Evolutionary conservation across 2,113 vertebrate species (phyloP).

Genomic region (Cephalopterus ornatus): DNA sequence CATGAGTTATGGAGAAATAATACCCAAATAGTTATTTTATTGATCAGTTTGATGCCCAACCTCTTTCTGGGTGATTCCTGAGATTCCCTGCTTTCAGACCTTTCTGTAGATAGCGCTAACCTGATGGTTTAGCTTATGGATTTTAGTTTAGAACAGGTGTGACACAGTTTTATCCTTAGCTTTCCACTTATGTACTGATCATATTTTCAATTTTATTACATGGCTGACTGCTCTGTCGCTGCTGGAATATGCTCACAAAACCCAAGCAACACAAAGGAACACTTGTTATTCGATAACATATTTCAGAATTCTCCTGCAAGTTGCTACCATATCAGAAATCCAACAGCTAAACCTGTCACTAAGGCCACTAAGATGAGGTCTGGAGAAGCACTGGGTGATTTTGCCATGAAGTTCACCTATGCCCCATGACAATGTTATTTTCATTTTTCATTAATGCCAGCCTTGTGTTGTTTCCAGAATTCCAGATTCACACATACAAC

Average conservation of each 20-base stretch:
- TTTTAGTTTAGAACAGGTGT: neutral
- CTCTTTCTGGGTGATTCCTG: neutral
- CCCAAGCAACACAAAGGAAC: neutral
- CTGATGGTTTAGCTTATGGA: neutral
- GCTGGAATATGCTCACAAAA: neutral
- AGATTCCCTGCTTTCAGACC: neutral
- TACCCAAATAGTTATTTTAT: neutral
- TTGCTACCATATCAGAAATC: neutral
- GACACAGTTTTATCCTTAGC: neutral
- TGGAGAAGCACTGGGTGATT: neutral
- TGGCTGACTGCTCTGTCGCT: neutral
- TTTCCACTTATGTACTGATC: neutral
- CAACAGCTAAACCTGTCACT: neutral
- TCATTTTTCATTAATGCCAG: neutral
- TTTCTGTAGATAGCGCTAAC: neutral
- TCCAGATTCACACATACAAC: accelerated
- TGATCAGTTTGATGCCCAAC: neutral
- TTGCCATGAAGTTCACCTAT: neutral
- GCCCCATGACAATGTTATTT: neutral
- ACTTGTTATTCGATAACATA: neutral
- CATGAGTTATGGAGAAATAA: neutral
- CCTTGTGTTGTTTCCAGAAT: neutral
- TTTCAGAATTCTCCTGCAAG: neutral
- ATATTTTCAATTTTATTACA: neutral
- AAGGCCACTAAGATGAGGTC: neutral